These are phyloP conservation scores for Entosphenus tridentatus DNA, from an alignment of 2,113 vertebrate species.

Conservation along the genomic window DNA sequence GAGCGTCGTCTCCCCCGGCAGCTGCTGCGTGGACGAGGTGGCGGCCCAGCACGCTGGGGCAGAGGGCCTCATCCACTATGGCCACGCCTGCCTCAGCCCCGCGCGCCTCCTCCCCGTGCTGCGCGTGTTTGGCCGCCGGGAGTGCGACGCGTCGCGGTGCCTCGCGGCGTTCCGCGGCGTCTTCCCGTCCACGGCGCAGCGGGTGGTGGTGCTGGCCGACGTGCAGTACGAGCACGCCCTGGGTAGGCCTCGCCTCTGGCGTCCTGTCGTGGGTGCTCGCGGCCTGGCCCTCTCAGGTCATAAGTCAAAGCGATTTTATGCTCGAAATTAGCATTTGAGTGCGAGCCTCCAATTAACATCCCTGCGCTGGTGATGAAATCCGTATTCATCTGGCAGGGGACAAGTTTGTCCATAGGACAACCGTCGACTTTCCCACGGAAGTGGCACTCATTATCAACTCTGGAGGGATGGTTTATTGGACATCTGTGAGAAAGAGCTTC, in stretches of 20 bases:
- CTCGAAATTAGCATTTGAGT: too few relatives aligned
- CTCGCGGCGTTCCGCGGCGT: slow-evolving; percentile 31
- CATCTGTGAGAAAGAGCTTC: too few relatives aligned
- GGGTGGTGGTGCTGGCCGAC: slow-evolving; percentile 42
- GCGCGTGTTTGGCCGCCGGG: slow-evolving; percentile 43
- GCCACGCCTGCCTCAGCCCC: slow-evolving; percentile 55
- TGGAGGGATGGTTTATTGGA: too few relatives aligned
- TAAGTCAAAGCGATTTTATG: too few relatives aligned
- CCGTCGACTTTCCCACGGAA: too few relatives aligned
- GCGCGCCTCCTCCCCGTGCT: slow-evolving; percentile 36
- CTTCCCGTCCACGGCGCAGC: slow-evolving; percentile 26
- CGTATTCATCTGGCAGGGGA: too few relatives aligned
- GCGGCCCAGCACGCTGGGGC: slow-evolving; percentile 54
- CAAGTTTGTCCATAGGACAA: too few relatives aligned
- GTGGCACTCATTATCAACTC: too few relatives aligned
- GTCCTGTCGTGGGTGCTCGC: too few relatives aligned
- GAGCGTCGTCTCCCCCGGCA: slow-evolving; percentile 14
- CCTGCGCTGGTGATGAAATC: too few relatives aligned
- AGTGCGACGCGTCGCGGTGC: slow-evolving; percentile 31
- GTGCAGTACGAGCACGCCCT: slow-evolving; percentile 30
- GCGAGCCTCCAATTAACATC: too few relatives aligned
- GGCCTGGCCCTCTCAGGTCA: too few relatives aligned
- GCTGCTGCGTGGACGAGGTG: slow-evolving; percentile 82
- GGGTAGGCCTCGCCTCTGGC: slow-evolving; percentile 18
- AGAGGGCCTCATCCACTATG: slow-evolving; percentile 59